Evolutionary conservation across 35 echinoderm and acorn worm species (phyloP), one percentile per base, ranked within the genome.

Genomic region (Stichopus chloronotus): DNA sequence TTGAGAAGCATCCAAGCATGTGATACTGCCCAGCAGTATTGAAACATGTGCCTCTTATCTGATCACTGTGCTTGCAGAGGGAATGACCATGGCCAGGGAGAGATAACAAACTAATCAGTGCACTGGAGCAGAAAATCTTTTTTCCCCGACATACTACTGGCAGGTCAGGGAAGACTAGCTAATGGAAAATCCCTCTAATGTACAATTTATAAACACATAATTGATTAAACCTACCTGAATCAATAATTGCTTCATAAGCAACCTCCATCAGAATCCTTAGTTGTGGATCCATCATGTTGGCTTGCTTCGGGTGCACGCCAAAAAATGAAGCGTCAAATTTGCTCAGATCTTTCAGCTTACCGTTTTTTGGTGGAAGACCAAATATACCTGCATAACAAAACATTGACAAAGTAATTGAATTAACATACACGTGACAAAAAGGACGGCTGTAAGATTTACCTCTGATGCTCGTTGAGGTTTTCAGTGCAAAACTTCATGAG

Each of bases 301-400:
- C 96, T 68, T 98, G 96, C 83, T 98, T 98, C 19, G 96, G 86
- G 57, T 98, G 96, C 0, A 98, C 96, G 12, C 96, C 96, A 92
- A 98, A 98, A 78, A 93, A 98, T 69, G 92, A 87, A 4, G 87
- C 87, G 71, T 89, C 87, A 94, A 97, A 97, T 21, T 89, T 87
- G 55, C 76, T 61, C 19, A 97, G 63, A 53, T 95, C 94, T 13
- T 95, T 97, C 52, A 97, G 63, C 65, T 97, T 97, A 10, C 96
- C 96, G 61, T 97, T 97, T 57, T 93, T 92, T 23, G 22, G 86
- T 25, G 96, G 96, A 23, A 94, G 63, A 63, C 96, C 96, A 97
- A 95, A 93, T 4, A 97, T 82, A 55, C 95, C 95, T 97, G 78
- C 2, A 4, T 9, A 78, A 76, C 8, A 92, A 79, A 7, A 85